Evolutionary conservation across 2,888 invertebrate genomes (phyloP).

Genomic region (Asteroscopus sphinx): DNA sequence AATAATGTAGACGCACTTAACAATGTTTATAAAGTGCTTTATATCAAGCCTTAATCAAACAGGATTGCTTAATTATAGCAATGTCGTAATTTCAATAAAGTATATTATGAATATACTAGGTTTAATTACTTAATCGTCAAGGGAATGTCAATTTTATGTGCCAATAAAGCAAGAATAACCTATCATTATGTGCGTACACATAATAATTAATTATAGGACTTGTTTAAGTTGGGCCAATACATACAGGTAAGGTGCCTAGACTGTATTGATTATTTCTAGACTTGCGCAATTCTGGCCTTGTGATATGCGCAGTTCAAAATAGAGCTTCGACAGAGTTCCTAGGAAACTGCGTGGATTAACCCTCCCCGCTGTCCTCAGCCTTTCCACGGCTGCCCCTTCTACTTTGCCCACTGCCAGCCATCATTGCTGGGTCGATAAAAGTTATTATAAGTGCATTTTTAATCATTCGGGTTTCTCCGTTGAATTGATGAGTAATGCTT

Average conservation of each 20-base stretch:
- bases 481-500: no score
- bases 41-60: constrained; percentile 39
- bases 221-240: constrained; percentile 1
- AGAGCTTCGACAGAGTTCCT: constrained; percentile 48
- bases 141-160: constrained; percentile 35
- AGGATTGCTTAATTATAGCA: constrained; percentile 41
- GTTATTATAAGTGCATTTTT: no score
- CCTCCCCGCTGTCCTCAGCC: not conserved
- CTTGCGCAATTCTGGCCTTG: constrained; percentile 47
- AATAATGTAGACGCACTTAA: constrained; percentile 24
- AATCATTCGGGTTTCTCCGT: no score
- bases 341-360: constrained; percentile 50
- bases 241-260: constrained; percentile 40
- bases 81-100: constrained; percentile 44
- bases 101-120: constrained; percentile 16
- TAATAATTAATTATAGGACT: constrained; percentile 1
- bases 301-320: constrained; percentile 49
- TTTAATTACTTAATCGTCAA: constrained; percentile 46
- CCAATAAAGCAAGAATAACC: constrained; percentile 27
- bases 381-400: not conserved
- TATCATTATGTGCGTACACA: constrained; percentile 24
- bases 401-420: constrained; percentile 6
- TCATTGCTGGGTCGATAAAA: not conserved
- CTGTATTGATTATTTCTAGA: constrained; percentile 47
- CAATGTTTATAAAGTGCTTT: constrained; percentile 42